Evolutionary conservation across 1,140 invertebrate species (phyloP).

Genomic region (Coptotermes formosanus): DNA sequence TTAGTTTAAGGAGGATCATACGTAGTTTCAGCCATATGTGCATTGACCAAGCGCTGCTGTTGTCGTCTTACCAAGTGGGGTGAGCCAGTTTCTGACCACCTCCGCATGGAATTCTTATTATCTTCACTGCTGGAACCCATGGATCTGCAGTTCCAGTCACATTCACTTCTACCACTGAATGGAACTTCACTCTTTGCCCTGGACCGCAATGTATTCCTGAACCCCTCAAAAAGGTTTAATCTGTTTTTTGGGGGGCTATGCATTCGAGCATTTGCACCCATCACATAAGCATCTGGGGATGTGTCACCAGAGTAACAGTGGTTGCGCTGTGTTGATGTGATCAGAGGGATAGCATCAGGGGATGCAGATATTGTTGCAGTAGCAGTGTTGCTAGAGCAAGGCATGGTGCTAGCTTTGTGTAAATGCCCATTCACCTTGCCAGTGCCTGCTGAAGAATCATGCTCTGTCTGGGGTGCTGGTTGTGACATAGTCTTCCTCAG

Average conservation of each 20-base stretch:
- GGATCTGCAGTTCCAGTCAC: slow-evolving; percentile 28
- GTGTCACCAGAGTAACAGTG: background rate
- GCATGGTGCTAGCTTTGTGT: slow-evolving; percentile 26
- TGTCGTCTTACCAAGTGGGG: slow-evolving; percentile 35
- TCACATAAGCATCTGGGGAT: background rate
- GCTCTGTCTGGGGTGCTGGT: slow-evolving; percentile 38
- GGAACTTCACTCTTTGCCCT: slow-evolving; percentile 42
- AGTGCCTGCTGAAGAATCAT: background rate
- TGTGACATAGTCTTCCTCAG: slow-evolving; percentile 50
- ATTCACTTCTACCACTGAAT: slow-evolving; percentile 9
- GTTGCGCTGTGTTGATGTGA: slow-evolving; percentile 2
- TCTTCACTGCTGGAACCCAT: slow-evolving; percentile 22
- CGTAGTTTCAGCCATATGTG: background rate
- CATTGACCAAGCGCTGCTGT: background rate
- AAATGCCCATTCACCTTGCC: slow-evolving; percentile 15
- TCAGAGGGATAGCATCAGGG: slow-evolving; percentile 17
- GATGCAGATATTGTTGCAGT: background rate
- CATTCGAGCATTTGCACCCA: slow-evolving; percentile 39
- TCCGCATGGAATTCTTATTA: slow-evolving; percentile 33
- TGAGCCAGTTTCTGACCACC: slow-evolving; percentile 40
- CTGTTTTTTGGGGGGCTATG: slow-evolving; percentile 56
- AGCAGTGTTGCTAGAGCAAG: slow-evolving; percentile 13
- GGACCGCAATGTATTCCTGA: slow-evolving; percentile 56
- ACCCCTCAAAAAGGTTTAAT: slow-evolving; percentile 57
- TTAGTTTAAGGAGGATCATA: background rate